phyloP scores from a whole-genome alignment of 64 coral and sea anemone species.

The Pocillopora damicornis region DNA sequence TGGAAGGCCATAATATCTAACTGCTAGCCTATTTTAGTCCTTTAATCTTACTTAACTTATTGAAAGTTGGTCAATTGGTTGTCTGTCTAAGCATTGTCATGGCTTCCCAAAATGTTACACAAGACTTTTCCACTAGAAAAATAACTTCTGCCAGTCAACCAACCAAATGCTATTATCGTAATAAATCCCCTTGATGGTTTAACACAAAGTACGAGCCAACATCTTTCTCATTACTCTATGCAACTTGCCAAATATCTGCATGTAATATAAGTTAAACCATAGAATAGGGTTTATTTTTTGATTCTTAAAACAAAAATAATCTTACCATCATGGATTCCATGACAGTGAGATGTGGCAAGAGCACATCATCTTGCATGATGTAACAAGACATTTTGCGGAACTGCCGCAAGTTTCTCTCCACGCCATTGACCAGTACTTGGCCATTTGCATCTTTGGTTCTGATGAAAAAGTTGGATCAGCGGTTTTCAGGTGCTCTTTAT shows the following conservation, averaged over 20 bases:
- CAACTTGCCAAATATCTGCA: background rate
- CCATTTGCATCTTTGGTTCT: constrained; percentile 85
- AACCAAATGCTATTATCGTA: no score
- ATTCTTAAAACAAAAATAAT: background rate
- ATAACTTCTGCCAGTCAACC: no score
- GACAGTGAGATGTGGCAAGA: constrained; percentile 87
- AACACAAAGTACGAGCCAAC: no score
- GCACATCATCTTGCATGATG: constrained; percentile 98
- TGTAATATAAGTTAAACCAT: background rate
- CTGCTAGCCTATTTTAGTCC: no score
- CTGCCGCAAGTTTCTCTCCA: constrained; percentile 76
- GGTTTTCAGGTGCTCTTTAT: background rate
- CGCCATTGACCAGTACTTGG: constrained; percentile 78
- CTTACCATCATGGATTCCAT: constrained; percentile 99
- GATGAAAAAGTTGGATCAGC: background rate
- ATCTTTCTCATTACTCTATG: no score
- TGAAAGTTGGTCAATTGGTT: no score
- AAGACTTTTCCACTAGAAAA: no score
- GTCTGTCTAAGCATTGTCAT: no score
- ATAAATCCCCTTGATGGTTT: no score
- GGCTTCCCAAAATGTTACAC: no score
- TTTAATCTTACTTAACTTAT: no score
- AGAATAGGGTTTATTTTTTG: background rate
- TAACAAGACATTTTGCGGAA: constrained; percentile 99
- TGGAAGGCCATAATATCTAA: background rate